A percentile compares a stretch with the other conserved stretches of the same genome.
phyloP scores from a whole-genome alignment of 2,113 vertebrate genomes.

The Plotosus lineatus region DNA sequence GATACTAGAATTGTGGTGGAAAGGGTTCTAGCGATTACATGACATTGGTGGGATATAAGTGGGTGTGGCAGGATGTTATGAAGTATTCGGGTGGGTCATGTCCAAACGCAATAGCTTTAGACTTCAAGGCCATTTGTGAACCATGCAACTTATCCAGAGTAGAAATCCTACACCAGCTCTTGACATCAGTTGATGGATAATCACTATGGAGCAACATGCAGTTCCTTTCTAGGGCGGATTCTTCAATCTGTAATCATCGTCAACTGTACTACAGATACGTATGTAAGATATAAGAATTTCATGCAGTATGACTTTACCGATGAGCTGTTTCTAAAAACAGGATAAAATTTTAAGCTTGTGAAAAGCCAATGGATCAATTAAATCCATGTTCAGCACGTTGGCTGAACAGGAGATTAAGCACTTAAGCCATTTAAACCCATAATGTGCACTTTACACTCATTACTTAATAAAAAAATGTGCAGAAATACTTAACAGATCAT shows the following conservation, averaged over 20 bases:
- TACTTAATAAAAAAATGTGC: constrained; percentile 27
- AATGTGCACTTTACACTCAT: constrained; percentile 41
- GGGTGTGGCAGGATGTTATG: not conserved
- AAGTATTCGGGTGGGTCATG: not conserved
- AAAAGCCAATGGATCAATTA: constrained; percentile 50
- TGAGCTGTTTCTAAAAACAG: constrained; percentile 22
- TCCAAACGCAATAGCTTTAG: not conserved
- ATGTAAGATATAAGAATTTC: not conserved
- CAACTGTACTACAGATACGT: constrained; percentile 5
- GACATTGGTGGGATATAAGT: not conserved
- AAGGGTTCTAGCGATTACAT: not conserved
- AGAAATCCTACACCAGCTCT: constrained; percentile 21
- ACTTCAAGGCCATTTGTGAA: not conserved
- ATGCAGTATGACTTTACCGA: constrained; percentile 14
- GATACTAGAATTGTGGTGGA: too few relatives aligned
- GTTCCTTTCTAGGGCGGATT: not conserved
- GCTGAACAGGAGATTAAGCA: constrained; percentile 47
- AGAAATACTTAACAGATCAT: constrained; percentile 23
- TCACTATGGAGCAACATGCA: not conserved
- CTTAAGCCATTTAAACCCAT: constrained; percentile 50
- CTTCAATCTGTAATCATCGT: not conserved
- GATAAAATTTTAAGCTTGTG: constrained; percentile 39
- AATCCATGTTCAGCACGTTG: constrained; percentile 48
- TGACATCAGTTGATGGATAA: not conserved
- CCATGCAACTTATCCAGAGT: constrained; percentile 20